Evolutionary conservation across 2,888 invertebrate genomes (phyloP), one percentile per base, ranked within the genome.

Genomic region (Campoplex capitator): DNA sequence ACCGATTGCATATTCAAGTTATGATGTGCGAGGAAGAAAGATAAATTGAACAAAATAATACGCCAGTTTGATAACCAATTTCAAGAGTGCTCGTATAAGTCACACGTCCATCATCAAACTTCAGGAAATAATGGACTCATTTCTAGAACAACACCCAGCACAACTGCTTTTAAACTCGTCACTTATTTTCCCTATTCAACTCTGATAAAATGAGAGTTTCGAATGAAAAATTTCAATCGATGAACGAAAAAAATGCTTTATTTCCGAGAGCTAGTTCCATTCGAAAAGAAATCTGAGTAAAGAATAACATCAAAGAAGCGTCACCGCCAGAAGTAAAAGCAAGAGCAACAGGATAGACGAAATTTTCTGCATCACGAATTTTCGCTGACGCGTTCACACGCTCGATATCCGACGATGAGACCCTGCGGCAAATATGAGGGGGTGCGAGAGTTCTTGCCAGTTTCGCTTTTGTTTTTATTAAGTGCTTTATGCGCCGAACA

Each of bases 381-480:
- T 82, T 85, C 16, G 74, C 85, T 82, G 78, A 85, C 74, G 65
- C 38, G 56, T 35, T 67, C 38, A 73, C 65, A 62, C 56, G 73
- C 70, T 71, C 71, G 73, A 82, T 67, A 82, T 77, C 77, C 85
- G 56, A 78, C 74, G 67, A 42, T 77, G 56, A n/a, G 16, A n/a
- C 62, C n/a, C 45, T 18, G 68, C 42, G 65, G 38, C 48, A 23
- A 23, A 71, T 32, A 73, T 18, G 35, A n/a, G 16, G 16, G 23
- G 45, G 18, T 28, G 23, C 23, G 28, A 23, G 28, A 23, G n/a
- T n/a, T 35, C 35, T 16, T 2, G 51, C 18, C 32, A 54, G 16
- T 2, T 32, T 56, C 35, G 58, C 32, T 65, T 65, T 65, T 16
- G 32, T 65, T 48, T 65, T 77, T 35, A 58, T 51, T 48, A 28